Evolutionary conservation across 2,797 vertebrate genomes (phyloP).

Genomic region (Lophotriccus pileatus): DNA sequence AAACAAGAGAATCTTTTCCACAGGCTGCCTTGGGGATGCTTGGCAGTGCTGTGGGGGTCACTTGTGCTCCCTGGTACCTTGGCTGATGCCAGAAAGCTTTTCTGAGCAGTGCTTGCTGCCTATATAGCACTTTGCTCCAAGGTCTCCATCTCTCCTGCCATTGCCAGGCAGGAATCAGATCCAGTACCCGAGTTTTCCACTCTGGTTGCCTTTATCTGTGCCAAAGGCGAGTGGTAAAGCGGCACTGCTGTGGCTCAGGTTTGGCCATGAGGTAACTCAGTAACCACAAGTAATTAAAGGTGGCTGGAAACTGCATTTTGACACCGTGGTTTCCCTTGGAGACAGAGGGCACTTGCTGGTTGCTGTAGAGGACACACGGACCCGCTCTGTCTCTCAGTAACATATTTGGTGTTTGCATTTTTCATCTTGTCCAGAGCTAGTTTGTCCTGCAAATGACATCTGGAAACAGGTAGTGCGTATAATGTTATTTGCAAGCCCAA

Average conservation of each 20-base stretch:
- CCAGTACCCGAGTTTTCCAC: not conserved
- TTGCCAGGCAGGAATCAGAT: not conserved
- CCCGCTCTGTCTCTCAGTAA: not conserved
- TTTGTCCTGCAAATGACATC: not conserved
- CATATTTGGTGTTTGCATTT: not conserved
- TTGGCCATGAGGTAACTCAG: rapidly evolving
- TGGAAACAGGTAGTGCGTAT: not conserved
- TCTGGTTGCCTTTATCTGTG: not conserved
- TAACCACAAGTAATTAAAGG: not conserved
- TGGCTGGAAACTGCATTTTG: not conserved
- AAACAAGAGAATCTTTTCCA: not conserved
- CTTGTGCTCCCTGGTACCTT: not conserved
- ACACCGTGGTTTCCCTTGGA: not conserved
- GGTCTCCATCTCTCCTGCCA: not conserved
- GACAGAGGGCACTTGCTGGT: not conserved
- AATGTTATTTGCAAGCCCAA: not conserved
- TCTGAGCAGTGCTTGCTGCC: not conserved
- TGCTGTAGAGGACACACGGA: rapidly evolving
- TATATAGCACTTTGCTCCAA: not conserved
- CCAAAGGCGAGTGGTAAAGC: not conserved
- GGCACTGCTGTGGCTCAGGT: rapidly evolving
- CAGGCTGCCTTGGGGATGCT: not conserved
- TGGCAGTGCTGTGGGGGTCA: not conserved
- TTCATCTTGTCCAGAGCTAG: not conserved
- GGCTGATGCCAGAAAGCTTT: not conserved